Evolutionary conservation across 2,888 invertebrate species (phyloP).

Genomic region (Lydus trimaculatus): DNA sequence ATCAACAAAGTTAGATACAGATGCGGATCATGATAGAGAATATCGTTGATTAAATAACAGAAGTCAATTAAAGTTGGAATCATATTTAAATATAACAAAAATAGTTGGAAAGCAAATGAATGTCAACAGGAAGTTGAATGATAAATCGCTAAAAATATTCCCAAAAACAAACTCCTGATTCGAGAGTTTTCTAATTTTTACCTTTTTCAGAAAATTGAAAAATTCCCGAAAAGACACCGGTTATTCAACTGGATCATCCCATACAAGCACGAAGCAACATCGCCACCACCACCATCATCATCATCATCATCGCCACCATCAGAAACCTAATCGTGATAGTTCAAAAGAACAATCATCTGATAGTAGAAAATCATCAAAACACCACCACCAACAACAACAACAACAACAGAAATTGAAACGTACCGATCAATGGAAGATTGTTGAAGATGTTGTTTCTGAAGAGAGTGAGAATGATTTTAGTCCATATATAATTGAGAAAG

Average conservation of each 20-base stretch:
- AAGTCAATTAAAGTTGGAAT: too few species aligned
- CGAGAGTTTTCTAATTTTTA: constrained; percentile 10
- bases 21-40: too few species aligned
- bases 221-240: constrained; percentile 69
- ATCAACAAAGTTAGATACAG: too few species aligned
- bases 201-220: constrained; percentile 55
- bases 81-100: too few species aligned
- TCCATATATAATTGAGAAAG: constrained; percentile 34
- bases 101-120: too few species aligned
- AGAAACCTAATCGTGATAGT: constrained; percentile 39
- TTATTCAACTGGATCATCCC: constrained; percentile 73
- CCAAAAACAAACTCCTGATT: neutral
- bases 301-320: constrained; percentile 43
- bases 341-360: constrained; percentile 40
- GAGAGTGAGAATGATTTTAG: constrained; percentile 45
- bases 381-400: constrained; percentile 33
- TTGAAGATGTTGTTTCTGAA: constrained; percentile 49
- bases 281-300: constrained; percentile 31
- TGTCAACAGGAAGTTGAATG: neutral
- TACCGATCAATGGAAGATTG: constrained; percentile 39
- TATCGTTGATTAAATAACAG: too few species aligned
- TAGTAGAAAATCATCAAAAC: constrained; percentile 46
- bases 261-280: constrained; percentile 56
- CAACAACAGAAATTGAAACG: constrained; percentile 50
- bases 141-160: neutral